Base-by-base conservation (phyloP, 1,140 invertebrate species). In the Eubasilissa regina region DNA sequence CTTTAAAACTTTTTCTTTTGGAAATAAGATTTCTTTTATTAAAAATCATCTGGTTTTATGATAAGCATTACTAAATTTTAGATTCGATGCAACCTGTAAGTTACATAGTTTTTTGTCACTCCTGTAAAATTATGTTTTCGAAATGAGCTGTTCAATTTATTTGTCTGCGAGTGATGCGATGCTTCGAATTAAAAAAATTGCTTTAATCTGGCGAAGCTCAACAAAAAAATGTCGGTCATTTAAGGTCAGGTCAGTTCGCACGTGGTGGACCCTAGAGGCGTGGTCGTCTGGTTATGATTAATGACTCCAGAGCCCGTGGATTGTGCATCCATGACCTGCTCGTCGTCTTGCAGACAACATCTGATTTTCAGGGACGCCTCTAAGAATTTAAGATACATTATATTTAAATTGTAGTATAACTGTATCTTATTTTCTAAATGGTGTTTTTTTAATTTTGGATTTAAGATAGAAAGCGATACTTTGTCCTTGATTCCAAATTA, bases 151-250 rank as follows among this genome's bases (percentile, higher is more conserved):
- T n/a, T n/a, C n/a, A 56, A 17, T 4, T 56, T 3, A 17, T 15
- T n/a, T 56, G 13, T 56, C 3, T 1, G 13, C 7, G 15, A 56
- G 11, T 9, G 4, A 53, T 53, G 55, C 4, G 55, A 10, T 58
- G 6, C 55, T 58, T 58, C 17, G 13, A 58, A 58, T 13, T 58
- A 58, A 58, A 58, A 55, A 58, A 58, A 58, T 17, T 58, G 4
- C 55, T 58, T 19, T 58, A 19, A 17, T 56, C n/a, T 56, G 3
- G 11, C 9, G 15, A 58, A 15, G 53, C 19, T 4, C n/a, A 11
- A 64, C 55, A 17, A 35, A 45, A 66, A 68, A 68, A 68, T 21
- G 21, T 68, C 43, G 64, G 64, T 68, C 64, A 68, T 47, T 48
- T 68, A 68, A 47, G 64, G 64, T 68, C 44, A 68, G 44, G 64